Base-by-base conservation (phyloP, 2,797 vertebrate genomes). In the Microcaecilia unicolor region DNA sequence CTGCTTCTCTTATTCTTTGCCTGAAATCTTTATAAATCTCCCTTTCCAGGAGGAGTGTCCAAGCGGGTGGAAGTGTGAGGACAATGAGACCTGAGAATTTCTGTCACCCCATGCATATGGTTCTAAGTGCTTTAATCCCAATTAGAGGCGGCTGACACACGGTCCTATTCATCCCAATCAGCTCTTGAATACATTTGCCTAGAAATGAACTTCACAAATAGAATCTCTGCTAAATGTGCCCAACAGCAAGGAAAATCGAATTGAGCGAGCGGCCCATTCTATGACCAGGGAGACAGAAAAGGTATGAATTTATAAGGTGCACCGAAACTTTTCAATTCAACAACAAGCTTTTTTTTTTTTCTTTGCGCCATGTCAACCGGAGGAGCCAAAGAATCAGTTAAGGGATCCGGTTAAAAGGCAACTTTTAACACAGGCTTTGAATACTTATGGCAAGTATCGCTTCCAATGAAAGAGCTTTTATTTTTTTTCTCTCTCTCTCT, bases 61-160 rank as follows among this genome's bases (percentile, higher is more conserved):
- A 40, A 70, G 72, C 79, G 76, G 79, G 79, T 80, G 76, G 80
- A 76, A 80, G 81, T 85, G 73, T 60, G 78, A 75, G 72, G 72
- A 85, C 88, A 92, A 89, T 84, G 81, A 84, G 83, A 91, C 78
- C 83, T 85, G 90, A 85, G 89, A 89, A 88, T 89, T 86, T 89
- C 87, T 84, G 87, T 86, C 87, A 91, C 83, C 90, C 81, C 86
- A 80, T 86, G 89, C 88, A 86, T 84, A 89, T 93, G 90, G 86
- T 88, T 87, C 75, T 86, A 84, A 90, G 89, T 95, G 89, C 89
- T 93, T 95, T 92, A 96, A 96, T 92, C 87, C 90, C 93, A 95
- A 97, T 97, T 96, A 97, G 92, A 91, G 89, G 87, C 92, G 92
- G 91, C 86, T 93, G 93, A 97, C 93, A 97, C 92, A 86, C 88